These are phyloP conservation scores for Anadara kagoshimensis DNA, from an alignment of 1,140 invertebrate species.

Conservation along the genomic window DNA sequence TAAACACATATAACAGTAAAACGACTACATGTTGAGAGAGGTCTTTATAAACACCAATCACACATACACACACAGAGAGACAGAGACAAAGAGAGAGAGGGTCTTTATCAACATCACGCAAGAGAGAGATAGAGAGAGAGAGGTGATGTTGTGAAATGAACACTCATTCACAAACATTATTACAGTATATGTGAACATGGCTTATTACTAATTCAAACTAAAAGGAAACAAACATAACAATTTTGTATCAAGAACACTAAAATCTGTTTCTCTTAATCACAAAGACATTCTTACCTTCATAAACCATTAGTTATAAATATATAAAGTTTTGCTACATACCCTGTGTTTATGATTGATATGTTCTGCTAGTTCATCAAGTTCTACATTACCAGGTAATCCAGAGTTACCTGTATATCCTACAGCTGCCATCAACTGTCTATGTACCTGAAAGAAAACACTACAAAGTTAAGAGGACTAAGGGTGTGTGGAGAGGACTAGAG, in stretches of 20 bases:
- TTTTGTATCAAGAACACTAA: background rate
- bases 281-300: background rate
- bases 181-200: no score
- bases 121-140: no score
- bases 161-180: no score
- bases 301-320: background rate
- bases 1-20: background rate
- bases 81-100: no score
- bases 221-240: no score
- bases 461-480: background rate
- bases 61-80: no score
- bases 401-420: constrained; percentile 25
- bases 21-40: background rate
- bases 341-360: constrained; percentile 71
- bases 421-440: constrained; percentile 56
- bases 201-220: no score
- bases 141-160: no score
- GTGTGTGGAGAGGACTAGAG: no score
- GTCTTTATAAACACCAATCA: no score
- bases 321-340: constrained; percentile 48
- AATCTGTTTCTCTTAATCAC: background rate
- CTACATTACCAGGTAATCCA: constrained; percentile 52
- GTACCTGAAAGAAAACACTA: constrained; percentile 51
- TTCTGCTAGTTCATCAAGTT: constrained; percentile 57
- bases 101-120: no score